These are phyloP conservation scores for Leptodirus hochenwartii DNA, from an alignment of 2,888 invertebrate species.

Conservation along the genomic window DNA sequence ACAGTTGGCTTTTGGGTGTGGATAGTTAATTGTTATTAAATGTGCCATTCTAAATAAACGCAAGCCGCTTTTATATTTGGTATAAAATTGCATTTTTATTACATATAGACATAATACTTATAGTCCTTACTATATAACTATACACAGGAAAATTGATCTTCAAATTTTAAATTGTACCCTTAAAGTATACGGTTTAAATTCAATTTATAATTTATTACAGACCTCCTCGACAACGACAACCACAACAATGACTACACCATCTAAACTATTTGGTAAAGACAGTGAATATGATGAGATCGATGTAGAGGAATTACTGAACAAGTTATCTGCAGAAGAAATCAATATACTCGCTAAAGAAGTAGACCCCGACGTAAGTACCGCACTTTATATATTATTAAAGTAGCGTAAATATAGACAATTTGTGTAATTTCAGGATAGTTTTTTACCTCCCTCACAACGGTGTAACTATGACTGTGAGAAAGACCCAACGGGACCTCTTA, in stretches of 20 bases:
- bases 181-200: constrained; percentile 1
- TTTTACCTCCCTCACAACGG: constrained; percentile 90
- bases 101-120: too few relatives aligned
- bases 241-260: constrained; percentile 78
- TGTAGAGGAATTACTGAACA: constrained; percentile 84
- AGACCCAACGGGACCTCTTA: constrained; percentile 85
- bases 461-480: constrained; percentile 94
- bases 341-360: constrained; percentile 96
- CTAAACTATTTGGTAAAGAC: constrained; percentile 79
- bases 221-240: constrained; percentile 78
- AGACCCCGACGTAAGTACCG: constrained; percentile 88
- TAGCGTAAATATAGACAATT: constrained; percentile 5
- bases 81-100: too few relatives aligned
- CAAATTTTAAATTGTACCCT: too few relatives aligned
- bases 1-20: too few relatives aligned
- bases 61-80: too few relatives aligned
- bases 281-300: constrained; percentile 88
- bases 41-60: too few relatives aligned
- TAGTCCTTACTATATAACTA: too few relatives aligned
- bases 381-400: constrained; percentile 2
- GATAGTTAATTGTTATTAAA: too few relatives aligned
- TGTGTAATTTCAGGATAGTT: constrained; percentile 60
- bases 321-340: constrained; percentile 88
- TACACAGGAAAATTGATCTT: too few relatives aligned
- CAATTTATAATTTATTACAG: constrained; percentile 33